Conservation (phyloP, 2,888 invertebrate genomes). For the Acleris sparsana region DNA sequence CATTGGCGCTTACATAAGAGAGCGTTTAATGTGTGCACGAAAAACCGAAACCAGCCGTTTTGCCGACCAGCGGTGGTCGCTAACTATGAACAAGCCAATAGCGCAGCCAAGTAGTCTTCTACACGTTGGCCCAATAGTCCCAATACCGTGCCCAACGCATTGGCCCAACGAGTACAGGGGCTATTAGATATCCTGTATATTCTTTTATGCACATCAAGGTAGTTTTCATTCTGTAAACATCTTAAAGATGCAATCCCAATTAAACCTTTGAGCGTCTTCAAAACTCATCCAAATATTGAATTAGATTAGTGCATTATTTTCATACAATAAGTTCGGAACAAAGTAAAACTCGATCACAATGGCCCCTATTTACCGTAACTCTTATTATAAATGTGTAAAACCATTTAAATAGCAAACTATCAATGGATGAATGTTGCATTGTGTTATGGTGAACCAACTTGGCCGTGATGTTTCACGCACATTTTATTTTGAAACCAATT, state of each 20-base stretch:
- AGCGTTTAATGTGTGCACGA: no score
- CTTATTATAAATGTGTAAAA: conserved; percentile 83
- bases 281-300: conserved; percentile 73
- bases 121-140: no score
- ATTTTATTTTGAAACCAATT: conserved; percentile 70
- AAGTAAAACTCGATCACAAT: conserved; percentile 71
- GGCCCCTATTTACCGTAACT: conserved; percentile 77
- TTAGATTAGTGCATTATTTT: conserved; percentile 80
- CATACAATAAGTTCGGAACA: conserved; percentile 76
- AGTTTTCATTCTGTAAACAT: conserved; percentile 2
- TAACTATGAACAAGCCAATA: no score
- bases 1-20: no score
- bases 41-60: no score
- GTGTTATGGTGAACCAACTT: conserved; percentile 81
- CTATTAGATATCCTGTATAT: no score
- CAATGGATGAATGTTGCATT: conserved; percentile 80
- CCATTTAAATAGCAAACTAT: conserved; percentile 81
- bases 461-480: conserved; percentile 81
- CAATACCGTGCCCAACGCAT: no score
- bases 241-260: conserved; percentile 33
- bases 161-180: no score
- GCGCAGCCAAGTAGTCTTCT: no score
- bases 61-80: no score
- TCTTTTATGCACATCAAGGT: background rate
- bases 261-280: conserved; percentile 52